phyloP scores from a whole-genome alignment of 2,797 vertebrate species.

The Periophthalmus magnuspinnatus region DNA sequence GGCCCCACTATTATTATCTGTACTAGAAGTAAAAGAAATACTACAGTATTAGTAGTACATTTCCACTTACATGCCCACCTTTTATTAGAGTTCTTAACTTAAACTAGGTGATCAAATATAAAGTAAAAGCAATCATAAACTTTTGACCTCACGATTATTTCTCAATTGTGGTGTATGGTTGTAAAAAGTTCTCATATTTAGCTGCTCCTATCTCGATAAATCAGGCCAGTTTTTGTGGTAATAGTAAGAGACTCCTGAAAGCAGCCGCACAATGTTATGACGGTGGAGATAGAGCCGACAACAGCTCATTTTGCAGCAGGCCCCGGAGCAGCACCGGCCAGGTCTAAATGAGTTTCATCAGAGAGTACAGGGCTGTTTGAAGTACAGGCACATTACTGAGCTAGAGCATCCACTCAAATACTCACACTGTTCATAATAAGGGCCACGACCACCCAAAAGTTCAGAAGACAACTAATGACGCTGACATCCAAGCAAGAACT shows the following conservation, averaged over 20 bases:
- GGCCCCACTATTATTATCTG: too few relatives aligned
- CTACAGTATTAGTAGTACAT: too few relatives aligned
- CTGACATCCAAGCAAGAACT: slow-evolving; percentile 10
- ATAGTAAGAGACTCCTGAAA: slow-evolving; percentile 34
- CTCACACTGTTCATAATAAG: slow-evolving; percentile 55
- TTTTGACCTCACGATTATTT: background rate
- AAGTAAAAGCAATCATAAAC: background rate
- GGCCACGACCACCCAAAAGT: slow-evolving; percentile 37
- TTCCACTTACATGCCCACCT: too few relatives aligned
- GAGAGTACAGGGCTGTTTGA: slow-evolving; percentile 60
- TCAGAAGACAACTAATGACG: slow-evolving; percentile 34
- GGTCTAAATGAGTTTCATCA: slow-evolving; percentile 70
- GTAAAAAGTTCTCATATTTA: slow-evolving; percentile 14
- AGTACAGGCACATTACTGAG: slow-evolving; percentile 46
- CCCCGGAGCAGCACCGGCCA: slow-evolving; percentile 51
- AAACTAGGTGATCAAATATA: background rate
- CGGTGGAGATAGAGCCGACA: slow-evolving; percentile 66
- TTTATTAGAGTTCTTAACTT: too few relatives aligned
- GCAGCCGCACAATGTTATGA: slow-evolving; percentile 50
- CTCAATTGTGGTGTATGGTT: background rate
- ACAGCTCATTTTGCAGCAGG: slow-evolving; percentile 60
- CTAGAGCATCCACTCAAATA: slow-evolving; percentile 45
- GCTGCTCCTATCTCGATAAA: slow-evolving; percentile 26
- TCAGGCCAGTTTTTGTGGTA: slow-evolving; percentile 25
- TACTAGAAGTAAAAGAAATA: too few relatives aligned